Percentiles rank a stretch among this genome's conserved stretches.
phyloP scores from a whole-genome alignment of 2,113 vertebrate genomes.

The Muscicapa adusta region DNA sequence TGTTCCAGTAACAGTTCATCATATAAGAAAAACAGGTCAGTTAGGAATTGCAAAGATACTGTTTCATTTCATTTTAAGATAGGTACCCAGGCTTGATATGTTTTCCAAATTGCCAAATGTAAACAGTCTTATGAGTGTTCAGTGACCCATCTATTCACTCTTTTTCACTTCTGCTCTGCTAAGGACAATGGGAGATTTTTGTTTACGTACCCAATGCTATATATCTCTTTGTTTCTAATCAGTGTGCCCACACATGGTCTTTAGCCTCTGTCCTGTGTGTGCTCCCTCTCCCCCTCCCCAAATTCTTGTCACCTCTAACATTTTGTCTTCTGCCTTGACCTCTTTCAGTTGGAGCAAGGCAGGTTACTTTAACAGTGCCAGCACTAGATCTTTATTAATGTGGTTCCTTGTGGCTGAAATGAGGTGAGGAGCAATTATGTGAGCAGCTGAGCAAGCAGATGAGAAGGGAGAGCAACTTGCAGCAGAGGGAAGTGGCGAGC shows the following conservation, averaged over 20 bases:
- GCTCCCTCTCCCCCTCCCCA: neutral
- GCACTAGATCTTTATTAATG: neutral
- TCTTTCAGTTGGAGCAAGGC: neutral
- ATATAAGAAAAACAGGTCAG: neutral
- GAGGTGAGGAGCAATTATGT: neutral
- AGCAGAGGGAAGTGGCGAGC: neutral
- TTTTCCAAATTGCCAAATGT: neutral
- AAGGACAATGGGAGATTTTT: neutral
- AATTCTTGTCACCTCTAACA: neutral
- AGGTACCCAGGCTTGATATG: neutral
- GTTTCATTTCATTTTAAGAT: neutral
- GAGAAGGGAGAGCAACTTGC: neutral
- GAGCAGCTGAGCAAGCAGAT: neutral
- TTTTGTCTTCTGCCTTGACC: neutral
- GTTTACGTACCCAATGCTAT: neutral
- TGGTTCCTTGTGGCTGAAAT: neutral
- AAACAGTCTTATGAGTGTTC: neutral
- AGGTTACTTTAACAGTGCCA: neutral
- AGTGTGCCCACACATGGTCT: too few relatives aligned
- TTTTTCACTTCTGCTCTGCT: neutral
- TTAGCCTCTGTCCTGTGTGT: neutral
- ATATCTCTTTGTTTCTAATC: neutral
- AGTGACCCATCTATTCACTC: neutral
- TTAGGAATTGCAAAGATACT: neutral
- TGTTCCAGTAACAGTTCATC: neutral